Conservation (phyloP, 2,888 invertebrate species). For the Panopea generosa region DNA sequence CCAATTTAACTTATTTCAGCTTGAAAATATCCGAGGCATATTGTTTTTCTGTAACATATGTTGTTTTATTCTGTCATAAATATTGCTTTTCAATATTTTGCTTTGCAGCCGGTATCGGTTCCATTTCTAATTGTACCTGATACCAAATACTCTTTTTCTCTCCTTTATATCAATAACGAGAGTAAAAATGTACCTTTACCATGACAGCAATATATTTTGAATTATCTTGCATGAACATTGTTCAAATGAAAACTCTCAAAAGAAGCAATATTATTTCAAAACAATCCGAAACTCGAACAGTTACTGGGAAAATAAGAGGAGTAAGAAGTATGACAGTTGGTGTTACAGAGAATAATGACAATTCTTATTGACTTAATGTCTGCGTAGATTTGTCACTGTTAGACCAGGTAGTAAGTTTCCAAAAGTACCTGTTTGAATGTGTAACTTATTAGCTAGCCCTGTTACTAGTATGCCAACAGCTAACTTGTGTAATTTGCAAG, state of each 20-base stretch:
- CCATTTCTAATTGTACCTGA: constrained; percentile 3
- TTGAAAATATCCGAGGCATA: neutral
- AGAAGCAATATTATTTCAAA: neutral
- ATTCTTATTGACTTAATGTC: neutral
- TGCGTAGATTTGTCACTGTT: constrained; percentile 1
- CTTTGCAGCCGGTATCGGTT: neutral
- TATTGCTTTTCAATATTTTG: neutral
- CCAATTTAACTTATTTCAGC: neutral
- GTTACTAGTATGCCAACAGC: neutral
- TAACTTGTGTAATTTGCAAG: constrained; percentile 4
- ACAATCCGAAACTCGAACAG: neutral
- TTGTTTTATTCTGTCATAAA: too few relatives aligned
- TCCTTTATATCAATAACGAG: neutral
- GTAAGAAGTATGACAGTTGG: constrained; percentile 6
- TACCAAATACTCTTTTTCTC: neutral
- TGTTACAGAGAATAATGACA: constrained; percentile 4
- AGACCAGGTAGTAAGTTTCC: neutral
- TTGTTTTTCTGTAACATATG: too few relatives aligned
- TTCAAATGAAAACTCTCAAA: neutral
- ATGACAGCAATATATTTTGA: constrained; percentile 3
- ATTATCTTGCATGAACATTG: neutral
- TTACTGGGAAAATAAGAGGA: constrained; percentile 2
- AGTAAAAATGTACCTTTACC: neutral
- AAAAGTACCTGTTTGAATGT: constrained; percentile 8
- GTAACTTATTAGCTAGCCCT: constrained; percentile 12